These are phyloP conservation scores for Chrysaora quinquecirrha DNA, from an alignment of 30 jellyfish, hydroid and myxozoan species.

Conservation along the genomic window DNA sequence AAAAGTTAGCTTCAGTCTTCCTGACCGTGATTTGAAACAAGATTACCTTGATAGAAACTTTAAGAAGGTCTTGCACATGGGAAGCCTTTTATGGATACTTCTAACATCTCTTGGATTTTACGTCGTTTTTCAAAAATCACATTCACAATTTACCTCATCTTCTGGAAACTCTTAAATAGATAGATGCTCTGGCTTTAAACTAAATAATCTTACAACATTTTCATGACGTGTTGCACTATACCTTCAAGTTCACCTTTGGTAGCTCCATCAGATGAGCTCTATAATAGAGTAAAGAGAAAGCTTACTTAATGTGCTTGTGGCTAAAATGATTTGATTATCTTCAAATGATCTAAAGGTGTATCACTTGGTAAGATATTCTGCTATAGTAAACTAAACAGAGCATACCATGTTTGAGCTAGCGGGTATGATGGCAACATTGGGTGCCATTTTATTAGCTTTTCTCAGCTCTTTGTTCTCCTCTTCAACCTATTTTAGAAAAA, in stretches of 20 bases:
- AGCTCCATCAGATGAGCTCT: constrained; percentile 49
- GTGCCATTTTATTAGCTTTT: constrained; percentile 63
- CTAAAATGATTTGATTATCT: no score
- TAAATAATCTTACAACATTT: not conserved
- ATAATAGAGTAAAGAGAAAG: not conserved
- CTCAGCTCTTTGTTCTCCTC: constrained; percentile 82
- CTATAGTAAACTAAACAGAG: not conserved
- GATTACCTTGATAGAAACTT: no score
- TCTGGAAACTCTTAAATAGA: no score
- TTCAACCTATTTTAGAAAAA: constrained; percentile 44
- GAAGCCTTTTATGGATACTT: not conserved
- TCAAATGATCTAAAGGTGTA: no score
- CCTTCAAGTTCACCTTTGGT: constrained; percentile 88
- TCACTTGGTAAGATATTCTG: not conserved
- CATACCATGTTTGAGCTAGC: constrained; percentile 35
- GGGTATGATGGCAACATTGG: constrained; percentile 56
- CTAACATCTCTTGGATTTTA: no score
- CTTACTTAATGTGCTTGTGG: not conserved
- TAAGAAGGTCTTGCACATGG: not conserved
- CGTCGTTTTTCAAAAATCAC: no score
- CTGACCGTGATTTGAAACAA: no score
- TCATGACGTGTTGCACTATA: no score
- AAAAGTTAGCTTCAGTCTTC: no score
- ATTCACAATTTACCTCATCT: no score
- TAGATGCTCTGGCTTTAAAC: not conserved